Base-by-base conservation (phyloP, 2,888 invertebrate genomes). In the Nymphalis polychloros region DNA sequence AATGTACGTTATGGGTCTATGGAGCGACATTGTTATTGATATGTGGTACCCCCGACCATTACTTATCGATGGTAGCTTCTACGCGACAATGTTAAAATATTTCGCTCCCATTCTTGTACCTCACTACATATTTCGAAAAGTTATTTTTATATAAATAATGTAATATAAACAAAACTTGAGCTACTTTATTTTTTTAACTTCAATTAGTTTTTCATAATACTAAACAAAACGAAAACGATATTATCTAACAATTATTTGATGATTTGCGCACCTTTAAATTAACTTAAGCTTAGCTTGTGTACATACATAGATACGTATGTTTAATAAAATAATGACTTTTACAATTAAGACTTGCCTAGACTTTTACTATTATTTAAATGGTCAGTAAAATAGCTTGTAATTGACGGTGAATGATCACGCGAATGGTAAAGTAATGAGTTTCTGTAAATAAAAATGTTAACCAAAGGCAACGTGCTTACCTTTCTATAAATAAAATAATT, bases 11-110 rank as follows among this genome's bases (percentile, higher is more conserved):
- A 62, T 64, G 63, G 63, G 62, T 49, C 66, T 81, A 84, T 81
- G 80, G 78, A 75, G 77, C 77, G 81, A 79, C 84, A 82, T 87
- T 87, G 86, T 84, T 88, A 89, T 89, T 89, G 88, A 88, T 88
- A 88, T 88, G 87, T 88, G 87, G 84, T 80, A 78, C 78, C 78
- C 72, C 13, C 20, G 57, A 41, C 41, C 71, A 73, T 74, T 69
- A 72, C 69, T 72, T 74, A 72, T 67, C 69, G 64, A 80, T 72
- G 79, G 80, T 82, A 84, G 46, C 64, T 64, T 65, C 72, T 62
- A 52, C 10, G 53, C 23, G 46, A 19, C 49, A 20, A 55, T 59
- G 64, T 13, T 53, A 61, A 68, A 60, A 68, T 64, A 47, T 64
- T 53, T 68, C 63, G 2, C 48, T 27, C 83, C 84, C 84, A 35